Conservation (phyloP, 1,140 invertebrate species). For the Holotrichia oblita region DNA sequence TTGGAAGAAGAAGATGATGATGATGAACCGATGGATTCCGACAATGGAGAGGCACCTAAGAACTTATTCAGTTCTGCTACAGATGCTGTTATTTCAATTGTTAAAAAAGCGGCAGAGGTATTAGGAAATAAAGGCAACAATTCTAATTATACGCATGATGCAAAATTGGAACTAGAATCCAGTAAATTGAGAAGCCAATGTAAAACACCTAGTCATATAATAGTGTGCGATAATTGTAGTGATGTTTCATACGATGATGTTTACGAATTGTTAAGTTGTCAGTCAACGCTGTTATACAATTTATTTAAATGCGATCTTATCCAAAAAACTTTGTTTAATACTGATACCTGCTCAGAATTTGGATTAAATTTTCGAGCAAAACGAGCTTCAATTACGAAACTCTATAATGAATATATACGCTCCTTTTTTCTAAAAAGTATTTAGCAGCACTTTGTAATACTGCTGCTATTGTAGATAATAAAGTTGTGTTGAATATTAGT, state of each 20-base stretch:
- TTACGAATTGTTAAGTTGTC: slow-evolving; percentile 74
- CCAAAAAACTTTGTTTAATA: slow-evolving; percentile 65
- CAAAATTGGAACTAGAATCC: slow-evolving; percentile 48
- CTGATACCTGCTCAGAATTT: slow-evolving; percentile 65
- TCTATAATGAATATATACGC: slow-evolving; percentile 59
- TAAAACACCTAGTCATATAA: slow-evolving; percentile 72
- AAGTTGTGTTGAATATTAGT: slow-evolving; percentile 72
- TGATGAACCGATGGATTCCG: slow-evolving; percentile 61
- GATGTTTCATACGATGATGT: slow-evolving; percentile 71
- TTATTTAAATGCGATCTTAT: slow-evolving; percentile 67
- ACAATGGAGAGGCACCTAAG: slow-evolving; percentile 61
- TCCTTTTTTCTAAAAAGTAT: slow-evolving; percentile 72
- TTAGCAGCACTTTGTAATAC: slow-evolving; percentile 81
- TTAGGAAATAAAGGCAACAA: slow-evolving; percentile 74
- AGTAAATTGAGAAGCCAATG: slow-evolving; percentile 51
- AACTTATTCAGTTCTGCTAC: slow-evolving; percentile 86
- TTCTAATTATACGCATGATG: slow-evolving; percentile 58
- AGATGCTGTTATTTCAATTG: slow-evolving; percentile 86
- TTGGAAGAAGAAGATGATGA: slow-evolving; percentile 70
- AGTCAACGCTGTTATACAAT: slow-evolving; percentile 64
- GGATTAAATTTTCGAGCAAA: slow-evolving; percentile 70
- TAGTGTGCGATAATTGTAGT: slow-evolving; percentile 76
- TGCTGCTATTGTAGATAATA: slow-evolving; percentile 71
- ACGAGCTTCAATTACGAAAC: slow-evolving; percentile 61
- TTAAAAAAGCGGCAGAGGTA: slow-evolving; percentile 87